Evolutionary conservation across 2,797 vertebrate species (phyloP), one percentile per base, ranked within the genome.

Genomic region (Babyrousa celebensis): DNA sequence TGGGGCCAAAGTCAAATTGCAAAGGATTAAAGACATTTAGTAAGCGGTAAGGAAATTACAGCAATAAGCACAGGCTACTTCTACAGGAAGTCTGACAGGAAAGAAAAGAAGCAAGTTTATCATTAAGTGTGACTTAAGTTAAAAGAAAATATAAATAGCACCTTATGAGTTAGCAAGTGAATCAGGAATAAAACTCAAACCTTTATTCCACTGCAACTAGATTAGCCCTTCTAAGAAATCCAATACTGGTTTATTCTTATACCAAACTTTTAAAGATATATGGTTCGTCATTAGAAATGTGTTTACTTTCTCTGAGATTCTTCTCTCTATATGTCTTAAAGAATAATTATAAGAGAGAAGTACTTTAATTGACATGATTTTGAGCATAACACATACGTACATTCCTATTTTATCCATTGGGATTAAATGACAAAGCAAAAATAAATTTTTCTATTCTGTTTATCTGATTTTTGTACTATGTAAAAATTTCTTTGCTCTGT

Each of bases 271-370:
- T 54, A 74, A 93, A 93, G 74, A 71, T 9, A 32, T 27, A 67
- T 7, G 18, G 27, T 58, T 65, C 77, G 78, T 65, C 29, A 70
- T 60, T 91, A 85, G 70, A 85, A 96, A 96, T 48, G 8, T 74
- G 14, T 85, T 20, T 85, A 36, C 29, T 58, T 56, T 72, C 20
- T 85, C 67, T 79, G 16, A 65, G 29, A 74, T 52, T 86, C 48
- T 77, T 82, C 40, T 92, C 72, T 54, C 86, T 70, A 65, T 12
- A 43, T 40, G 14, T 1, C 23, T 88, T 85, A 75, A 84, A 91
- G 60, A 97, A 94, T 88, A 94, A 82, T n/a, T 67, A 63, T 85
- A 95, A 90, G 27, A 75, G 5, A 60, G 17, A 89, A 92, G 65
- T 56, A 92, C 6, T 89, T 85, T 40, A 93, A 71, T 1, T 71